A percentile compares a stretch with the other conserved stretches of the same genome.
Evolutionary conservation across 2,888 invertebrate genomes (phyloP).

Genomic region (Salticus scenicus): DNA sequence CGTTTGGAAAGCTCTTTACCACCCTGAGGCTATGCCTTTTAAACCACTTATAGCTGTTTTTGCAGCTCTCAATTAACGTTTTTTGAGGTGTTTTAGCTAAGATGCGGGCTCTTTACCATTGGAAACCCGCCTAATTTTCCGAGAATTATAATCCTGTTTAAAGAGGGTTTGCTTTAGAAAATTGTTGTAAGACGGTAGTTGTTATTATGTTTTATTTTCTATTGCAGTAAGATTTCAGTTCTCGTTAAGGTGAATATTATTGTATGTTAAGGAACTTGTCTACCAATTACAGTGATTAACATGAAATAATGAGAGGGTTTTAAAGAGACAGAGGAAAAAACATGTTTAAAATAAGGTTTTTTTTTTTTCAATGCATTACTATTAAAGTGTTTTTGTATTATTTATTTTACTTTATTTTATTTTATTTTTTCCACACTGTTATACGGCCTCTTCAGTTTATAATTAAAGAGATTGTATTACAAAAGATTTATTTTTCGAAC

Average conservation of each 20-base stretch:
- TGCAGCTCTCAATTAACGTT: conserved; percentile 40
- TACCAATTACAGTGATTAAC: conserved; percentile 5
- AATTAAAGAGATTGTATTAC: too few species aligned
- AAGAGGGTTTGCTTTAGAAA: conserved; percentile 31
- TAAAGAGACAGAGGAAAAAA: neutral
- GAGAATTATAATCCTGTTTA: conserved; percentile 54
- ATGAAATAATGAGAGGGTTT: neutral
- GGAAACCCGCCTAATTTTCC: conserved; percentile 49
- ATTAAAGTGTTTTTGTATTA: too few species aligned
- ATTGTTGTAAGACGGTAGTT: conserved; percentile 30
- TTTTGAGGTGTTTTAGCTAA: conserved; percentile 15
- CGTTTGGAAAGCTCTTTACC: conserved; percentile 30
- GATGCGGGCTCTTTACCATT: conserved; percentile 65
- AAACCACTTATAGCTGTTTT: conserved; percentile 57
- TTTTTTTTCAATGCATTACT: too few species aligned
- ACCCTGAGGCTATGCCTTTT: conserved; percentile 28
- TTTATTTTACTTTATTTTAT: too few species aligned
- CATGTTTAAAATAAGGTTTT: too few species aligned
- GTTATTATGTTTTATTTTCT: neutral
- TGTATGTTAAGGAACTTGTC: neutral
- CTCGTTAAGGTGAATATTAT: neutral
- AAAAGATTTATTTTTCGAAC: too few species aligned
- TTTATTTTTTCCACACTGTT: too few species aligned
- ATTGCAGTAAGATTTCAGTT: neutral
- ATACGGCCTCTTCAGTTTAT: too few species aligned